Evolutionary conservation across 2,113 vertebrate species (phyloP), one percentile per base, ranked within the genome.

Genomic region (Ammodytes dubius): DNA sequence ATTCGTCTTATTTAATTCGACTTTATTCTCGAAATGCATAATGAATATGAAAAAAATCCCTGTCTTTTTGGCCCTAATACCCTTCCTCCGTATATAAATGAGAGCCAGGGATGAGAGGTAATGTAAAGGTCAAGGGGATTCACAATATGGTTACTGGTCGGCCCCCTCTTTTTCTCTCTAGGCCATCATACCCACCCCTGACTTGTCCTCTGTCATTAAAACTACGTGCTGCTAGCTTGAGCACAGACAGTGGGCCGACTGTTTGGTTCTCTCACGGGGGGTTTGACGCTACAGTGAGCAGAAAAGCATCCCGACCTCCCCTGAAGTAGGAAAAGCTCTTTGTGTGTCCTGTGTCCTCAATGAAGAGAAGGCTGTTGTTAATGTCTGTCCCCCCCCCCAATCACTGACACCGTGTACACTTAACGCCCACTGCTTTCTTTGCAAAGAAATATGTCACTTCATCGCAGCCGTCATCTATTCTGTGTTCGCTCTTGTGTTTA

Each of bases 271-370:
- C 81, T 87, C 63, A 0, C 52, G 66, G 83, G 79, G 72, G 79
- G 72, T 70, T 87, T 87, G 61, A 63, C 77, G 90, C 90, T 89
- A 85, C 89, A 91, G 40, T 84, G 87, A 91, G 67, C 80, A 61
- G 15, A 74, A 81, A 77, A 75, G 86, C 65, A 85, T 83, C 27
- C 81, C 70, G 77, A 46, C 76, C 87, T 85, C 79, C 80, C 83
- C 82, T 87, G 82, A 53, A 86, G 83, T 81, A 67, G 69, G 58
- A 84, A 43, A 88, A 86, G 80, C 76, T 17, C 53, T 70, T 80
- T 90, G 88, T 91, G 83, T 89, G 69, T 76, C 54, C 66, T 17
- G 37, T 73, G 89, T 88, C 87, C 88, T 58, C 13, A 81, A 69
- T 71, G 70, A 79, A 27, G 42, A 66, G 77, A 86, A 86, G 69